Conservation (phyloP, 2,797 vertebrate genomes). For the Lagorchestes hirsutus region DNA sequence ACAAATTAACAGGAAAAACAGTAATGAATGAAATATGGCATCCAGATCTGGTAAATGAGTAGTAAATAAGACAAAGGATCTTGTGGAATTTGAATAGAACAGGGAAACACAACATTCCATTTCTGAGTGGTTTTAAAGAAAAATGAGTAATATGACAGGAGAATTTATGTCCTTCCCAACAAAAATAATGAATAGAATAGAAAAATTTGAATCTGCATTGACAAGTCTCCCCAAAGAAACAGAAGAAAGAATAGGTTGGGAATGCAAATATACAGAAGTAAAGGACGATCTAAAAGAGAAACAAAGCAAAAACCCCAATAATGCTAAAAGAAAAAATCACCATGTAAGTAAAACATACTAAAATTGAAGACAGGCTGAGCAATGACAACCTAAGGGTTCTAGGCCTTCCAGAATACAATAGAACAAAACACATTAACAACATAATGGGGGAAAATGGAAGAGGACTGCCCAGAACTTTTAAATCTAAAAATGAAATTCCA, state of each 20-base stretch:
- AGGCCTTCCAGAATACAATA: neutral
- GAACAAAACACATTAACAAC: neutral
- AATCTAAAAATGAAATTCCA: neutral
- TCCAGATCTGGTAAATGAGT: neutral
- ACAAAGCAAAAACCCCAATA: neutral
- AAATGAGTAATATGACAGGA: neutral
- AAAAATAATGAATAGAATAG: neutral
- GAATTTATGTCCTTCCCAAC: neutral
- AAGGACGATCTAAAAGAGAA: neutral
- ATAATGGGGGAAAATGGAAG: neutral
- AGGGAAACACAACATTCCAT: neutral
- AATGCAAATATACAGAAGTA: neutral
- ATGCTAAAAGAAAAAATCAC: neutral
- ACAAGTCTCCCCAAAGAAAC: neutral
- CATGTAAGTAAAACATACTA: neutral
- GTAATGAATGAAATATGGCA: neutral
- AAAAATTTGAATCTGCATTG: no score
- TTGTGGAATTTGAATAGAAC: neutral
- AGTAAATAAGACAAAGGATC: neutral
- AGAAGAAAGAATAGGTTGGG: neutral
- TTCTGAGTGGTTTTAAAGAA: neutral
- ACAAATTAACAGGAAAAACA: neutral
- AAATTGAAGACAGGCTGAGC: neutral
- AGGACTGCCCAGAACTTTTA: neutral
- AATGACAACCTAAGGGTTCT: neutral